These are phyloP conservation scores for Stichodactyla helianthus DNA, from an alignment of 64 coral and sea anemone genomes.

Conservation along the genomic window DNA sequence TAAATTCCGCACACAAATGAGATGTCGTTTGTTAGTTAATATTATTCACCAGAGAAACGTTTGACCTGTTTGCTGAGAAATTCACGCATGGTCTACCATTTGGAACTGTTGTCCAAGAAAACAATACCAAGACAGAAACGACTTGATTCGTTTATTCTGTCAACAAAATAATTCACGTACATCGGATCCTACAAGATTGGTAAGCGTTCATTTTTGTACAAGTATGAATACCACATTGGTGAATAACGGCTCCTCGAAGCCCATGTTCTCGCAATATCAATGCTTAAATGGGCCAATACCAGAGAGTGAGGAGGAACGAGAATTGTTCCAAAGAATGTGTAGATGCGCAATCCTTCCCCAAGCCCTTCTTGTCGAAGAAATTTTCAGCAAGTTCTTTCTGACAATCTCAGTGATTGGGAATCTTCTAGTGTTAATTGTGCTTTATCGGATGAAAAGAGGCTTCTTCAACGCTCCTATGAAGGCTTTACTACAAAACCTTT, in stretches of 20 bases:
- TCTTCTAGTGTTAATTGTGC: constrained; percentile 54
- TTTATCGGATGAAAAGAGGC: constrained; percentile 65
- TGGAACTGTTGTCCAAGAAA: not conserved
- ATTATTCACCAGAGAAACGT: not conserved
- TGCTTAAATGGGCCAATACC: constrained; percentile 15
- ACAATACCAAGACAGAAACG: not conserved
- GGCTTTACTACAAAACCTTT: constrained; percentile 64
- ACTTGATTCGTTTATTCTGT: not conserved
- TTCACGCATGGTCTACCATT: constrained; percentile 8
- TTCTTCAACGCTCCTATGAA: constrained; percentile 59
- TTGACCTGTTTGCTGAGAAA: not conserved
- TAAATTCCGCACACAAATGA: not conserved
- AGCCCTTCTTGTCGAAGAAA: constrained; percentile 31
- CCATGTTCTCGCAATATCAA: not conserved
- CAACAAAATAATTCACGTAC: not conserved
- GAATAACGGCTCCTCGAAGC: not conserved
- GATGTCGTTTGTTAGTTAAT: not conserved
- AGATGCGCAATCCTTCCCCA: not conserved
- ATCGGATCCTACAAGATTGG: not conserved
- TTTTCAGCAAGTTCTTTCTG: constrained; percentile 69
- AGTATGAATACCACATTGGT: not conserved
- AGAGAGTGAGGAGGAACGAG: not conserved
- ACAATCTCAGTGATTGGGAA: constrained; percentile 72
- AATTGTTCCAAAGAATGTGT: not conserved
- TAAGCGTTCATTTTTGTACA: not conserved